A percentile compares a stretch with the other conserved stretches of the same genome.
Conservation (phyloP, 2,113 vertebrate species). For the Ochotona princeps region DNA sequence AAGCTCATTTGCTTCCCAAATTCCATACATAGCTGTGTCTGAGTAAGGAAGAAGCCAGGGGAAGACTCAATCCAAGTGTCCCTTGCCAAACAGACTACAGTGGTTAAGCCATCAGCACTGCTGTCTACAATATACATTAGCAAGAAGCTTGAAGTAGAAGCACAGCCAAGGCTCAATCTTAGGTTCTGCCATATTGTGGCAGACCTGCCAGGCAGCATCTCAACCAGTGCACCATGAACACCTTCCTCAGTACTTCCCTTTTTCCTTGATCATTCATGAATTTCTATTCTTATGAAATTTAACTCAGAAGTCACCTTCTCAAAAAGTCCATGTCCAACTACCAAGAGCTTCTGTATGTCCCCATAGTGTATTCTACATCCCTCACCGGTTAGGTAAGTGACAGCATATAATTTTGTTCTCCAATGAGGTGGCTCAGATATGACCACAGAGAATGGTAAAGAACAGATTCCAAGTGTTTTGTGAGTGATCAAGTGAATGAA, state of each 20-base stretch:
- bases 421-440: neutral
- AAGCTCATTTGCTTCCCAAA: no score
- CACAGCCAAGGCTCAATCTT: no score
- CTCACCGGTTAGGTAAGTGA: neutral
- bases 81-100: no score
- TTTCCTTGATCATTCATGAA: neutral
- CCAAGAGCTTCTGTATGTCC: fast-evolving
- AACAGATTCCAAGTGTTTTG: neutral
- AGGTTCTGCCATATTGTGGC: no score
- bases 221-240: no score
- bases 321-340: neutral
- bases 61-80: no score
- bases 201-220: no score
- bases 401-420: neutral
- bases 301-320: neutral
- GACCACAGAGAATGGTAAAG: neutral
- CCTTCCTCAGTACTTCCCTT: neutral
- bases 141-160: no score
- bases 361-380: neutral
- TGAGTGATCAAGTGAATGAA: neutral
- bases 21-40: no score
- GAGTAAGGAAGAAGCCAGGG: no score
- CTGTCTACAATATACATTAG: no score
- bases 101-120: no score
- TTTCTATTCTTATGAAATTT: neutral